Percentiles rank a stretch among this genome's conserved stretches.
phyloP scores from a whole-genome alignment of 1,140 invertebrate genomes.

The Drosophila tristis region DNA sequence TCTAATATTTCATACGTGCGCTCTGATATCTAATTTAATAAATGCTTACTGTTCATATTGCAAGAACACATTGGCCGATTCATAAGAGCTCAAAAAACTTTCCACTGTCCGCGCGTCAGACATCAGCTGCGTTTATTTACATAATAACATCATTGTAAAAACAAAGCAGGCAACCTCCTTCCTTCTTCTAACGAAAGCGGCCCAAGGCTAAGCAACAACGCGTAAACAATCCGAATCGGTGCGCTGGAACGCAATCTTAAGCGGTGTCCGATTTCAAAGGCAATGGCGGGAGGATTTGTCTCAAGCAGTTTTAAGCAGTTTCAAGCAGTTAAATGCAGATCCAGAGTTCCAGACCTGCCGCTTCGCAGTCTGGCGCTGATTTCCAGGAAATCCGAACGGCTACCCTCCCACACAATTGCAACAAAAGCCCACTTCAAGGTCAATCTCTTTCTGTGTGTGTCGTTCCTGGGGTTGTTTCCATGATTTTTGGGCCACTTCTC shows the following conservation, averaged over 20 bases:
- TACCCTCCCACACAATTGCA: slow-evolving; percentile 2
- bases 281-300: slow-evolving; percentile 23
- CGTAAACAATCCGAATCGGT: slow-evolving; percentile 47
- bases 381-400: slow-evolving; percentile 29
- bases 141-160: slow-evolving; percentile 38
- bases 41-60: too few species aligned
- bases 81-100: slow-evolving; percentile 25
- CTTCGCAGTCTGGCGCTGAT: slow-evolving; percentile 14
- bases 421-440: slow-evolving; percentile 29
- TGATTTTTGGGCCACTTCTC: slow-evolving; percentile 17
- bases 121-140: slow-evolving; percentile 58
- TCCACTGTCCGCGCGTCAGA: slow-evolving; percentile 25
- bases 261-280: too few species aligned
- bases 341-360: not conserved
- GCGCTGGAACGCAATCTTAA: slow-evolving; percentile 1
- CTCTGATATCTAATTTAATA: too few species aligned
- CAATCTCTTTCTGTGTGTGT: slow-evolving; percentile 1
- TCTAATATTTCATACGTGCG: not conserved
- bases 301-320: slow-evolving; percentile 11
- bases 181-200: slow-evolving; percentile 9
- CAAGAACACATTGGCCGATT: too few species aligned
- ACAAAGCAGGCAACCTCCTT: slow-evolving; percentile 13
- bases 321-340: slow-evolving; percentile 26
- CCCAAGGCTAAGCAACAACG: slow-evolving; percentile 22
- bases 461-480: slow-evolving; percentile 3